phyloP scores from a whole-genome alignment of 2,888 invertebrate genomes.

The Ephialtes manifestator region DNA sequence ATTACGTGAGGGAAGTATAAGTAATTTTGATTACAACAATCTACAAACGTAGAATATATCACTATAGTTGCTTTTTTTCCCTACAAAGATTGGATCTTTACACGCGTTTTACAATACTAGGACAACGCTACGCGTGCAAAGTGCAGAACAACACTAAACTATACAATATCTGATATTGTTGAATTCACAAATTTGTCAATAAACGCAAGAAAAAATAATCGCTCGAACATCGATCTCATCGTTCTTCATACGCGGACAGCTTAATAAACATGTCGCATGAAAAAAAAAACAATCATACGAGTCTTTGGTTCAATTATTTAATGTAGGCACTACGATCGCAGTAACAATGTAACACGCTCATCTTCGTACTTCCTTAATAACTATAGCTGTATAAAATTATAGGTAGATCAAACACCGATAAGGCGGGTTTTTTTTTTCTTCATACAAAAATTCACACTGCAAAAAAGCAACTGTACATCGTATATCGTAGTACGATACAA shows the following conservation, averaged over 20 bases:
- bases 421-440: slow-evolving; percentile 34
- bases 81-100: neutral
- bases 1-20: slow-evolving; percentile 34
- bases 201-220: slow-evolving; percentile 35
- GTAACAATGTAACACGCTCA: slow-evolving; percentile 53
- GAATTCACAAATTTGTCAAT: slow-evolving; percentile 36
- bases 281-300: slow-evolving; percentile 44
- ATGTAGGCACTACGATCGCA: slow-evolving; percentile 64
- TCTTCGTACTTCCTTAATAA: slow-evolving; percentile 20
- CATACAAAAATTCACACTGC: slow-evolving; percentile 51
- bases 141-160: slow-evolving; percentile 36
- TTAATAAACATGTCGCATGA: slow-evolving; percentile 14
- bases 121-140: slow-evolving; percentile 27
- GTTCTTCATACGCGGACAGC: slow-evolving; percentile 15
- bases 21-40: slow-evolving; percentile 61
- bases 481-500: slow-evolving; percentile 22
- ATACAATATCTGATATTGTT: slow-evolving; percentile 41
- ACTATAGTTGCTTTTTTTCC: slow-evolving; percentile 38
- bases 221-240: slow-evolving; percentile 43
- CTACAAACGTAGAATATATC: slow-evolving; percentile 59
- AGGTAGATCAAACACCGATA: slow-evolving; percentile 39
- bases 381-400: slow-evolving; percentile 61
- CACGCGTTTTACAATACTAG: slow-evolving; percentile 7
- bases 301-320: slow-evolving; percentile 66
- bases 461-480: slow-evolving; percentile 56